Evolutionary conservation across 2,888 invertebrate species (phyloP).

Genomic region (Mesorhabditis sp.): DNA sequence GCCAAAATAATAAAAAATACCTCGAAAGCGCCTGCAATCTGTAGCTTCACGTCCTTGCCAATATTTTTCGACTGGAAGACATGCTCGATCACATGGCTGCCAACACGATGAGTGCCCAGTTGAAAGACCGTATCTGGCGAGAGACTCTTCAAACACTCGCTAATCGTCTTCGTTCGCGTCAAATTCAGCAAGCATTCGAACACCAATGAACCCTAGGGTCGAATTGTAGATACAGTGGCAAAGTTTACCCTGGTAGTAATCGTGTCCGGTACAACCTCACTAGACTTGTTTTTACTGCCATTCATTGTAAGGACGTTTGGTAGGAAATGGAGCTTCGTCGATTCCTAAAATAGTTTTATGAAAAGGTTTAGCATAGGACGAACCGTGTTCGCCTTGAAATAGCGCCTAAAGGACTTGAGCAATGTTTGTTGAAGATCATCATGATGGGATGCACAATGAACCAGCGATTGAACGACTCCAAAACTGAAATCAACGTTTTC

Average conservation of each 20-base stretch:
- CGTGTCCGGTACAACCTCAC: neutral
- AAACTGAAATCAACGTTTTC: neutral
- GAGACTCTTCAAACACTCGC: constrained; percentile 18
- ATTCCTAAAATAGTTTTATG: constrained; percentile 12
- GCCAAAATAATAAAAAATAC: neutral
- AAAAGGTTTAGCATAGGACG: too few relatives aligned
- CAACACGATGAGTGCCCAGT: neutral
- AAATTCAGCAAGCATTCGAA: constrained; percentile 22
- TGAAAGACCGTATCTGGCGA: constrained; percentile 8
- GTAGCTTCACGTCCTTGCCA: constrained; percentile 1
- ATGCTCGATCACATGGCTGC: neutral
- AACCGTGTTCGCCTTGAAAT: constrained; percentile 14
- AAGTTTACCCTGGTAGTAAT: neutral
- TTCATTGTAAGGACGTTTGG: constrained; percentile 35
- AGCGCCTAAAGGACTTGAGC: constrained; percentile 12
- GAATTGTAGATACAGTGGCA: too few relatives aligned
- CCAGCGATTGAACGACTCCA: neutral
- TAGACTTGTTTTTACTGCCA: constrained; percentile 4
- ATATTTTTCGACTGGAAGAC: neutral
- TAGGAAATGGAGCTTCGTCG: constrained; percentile 27
- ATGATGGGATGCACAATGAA: neutral
- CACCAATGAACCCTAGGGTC: constrained; percentile 23
- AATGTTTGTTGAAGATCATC: constrained; percentile 13
- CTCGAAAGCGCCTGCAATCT: neutral
- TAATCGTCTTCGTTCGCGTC: constrained; percentile 26